Conservation (phyloP, 2,797 vertebrate genomes). For the Silurus lanzhouensis region DNA sequence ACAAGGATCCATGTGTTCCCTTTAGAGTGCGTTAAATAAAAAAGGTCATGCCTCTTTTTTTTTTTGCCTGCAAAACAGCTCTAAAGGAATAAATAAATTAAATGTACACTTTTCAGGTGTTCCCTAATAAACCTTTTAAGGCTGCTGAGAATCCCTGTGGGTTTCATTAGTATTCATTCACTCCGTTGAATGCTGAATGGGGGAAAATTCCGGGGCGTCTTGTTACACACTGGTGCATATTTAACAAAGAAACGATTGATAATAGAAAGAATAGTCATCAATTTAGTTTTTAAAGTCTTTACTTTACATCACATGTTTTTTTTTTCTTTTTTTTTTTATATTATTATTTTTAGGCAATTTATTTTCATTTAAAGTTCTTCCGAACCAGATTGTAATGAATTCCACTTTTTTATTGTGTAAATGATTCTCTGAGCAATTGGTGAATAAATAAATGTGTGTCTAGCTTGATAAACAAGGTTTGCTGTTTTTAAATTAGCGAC, state of each 20-base stretch:
- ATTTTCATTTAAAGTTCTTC: background rate
- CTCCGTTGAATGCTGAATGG: background rate
- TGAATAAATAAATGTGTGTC: background rate
- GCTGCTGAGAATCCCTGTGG: slow-evolving; percentile 16
- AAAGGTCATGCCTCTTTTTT: slow-evolving; percentile 18
- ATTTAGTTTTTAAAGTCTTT: background rate
- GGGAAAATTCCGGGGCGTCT: background rate
- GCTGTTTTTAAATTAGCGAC: background rate
- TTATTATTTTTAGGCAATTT: background rate
- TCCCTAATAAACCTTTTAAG: slow-evolving; percentile 22
- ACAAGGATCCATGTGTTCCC: background rate
- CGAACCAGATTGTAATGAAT: background rate
- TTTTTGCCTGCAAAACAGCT: slow-evolving; percentile 10
- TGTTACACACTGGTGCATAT: background rate
- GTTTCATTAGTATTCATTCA: slow-evolving; percentile 31
- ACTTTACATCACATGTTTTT: background rate
- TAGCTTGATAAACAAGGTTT: background rate
- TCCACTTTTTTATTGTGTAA: background rate
- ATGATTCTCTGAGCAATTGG: background rate
- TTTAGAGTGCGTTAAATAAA: slow-evolving; percentile 6
- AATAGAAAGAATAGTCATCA: background rate
- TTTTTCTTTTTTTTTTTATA: background rate
- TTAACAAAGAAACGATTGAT: background rate
- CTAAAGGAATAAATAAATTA: slow-evolving; percentile 10
- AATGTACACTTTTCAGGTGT: slow-evolving; percentile 1